phyloP scores from a whole-genome alignment of 2,797 vertebrate species.

The Micromesistius poutassou region DNA sequence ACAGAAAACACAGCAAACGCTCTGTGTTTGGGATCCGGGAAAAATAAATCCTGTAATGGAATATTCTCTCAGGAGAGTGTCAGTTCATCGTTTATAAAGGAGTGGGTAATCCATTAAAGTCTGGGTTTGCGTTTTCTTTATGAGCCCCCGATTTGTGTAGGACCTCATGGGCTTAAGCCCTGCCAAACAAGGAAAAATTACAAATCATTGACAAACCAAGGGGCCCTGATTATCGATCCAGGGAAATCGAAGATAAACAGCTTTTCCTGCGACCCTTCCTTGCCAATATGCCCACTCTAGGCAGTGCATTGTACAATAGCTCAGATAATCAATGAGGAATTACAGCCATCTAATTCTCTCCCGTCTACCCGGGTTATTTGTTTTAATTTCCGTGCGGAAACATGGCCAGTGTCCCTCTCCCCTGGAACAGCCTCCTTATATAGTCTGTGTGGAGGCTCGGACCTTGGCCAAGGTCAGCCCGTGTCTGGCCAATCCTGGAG shows the following conservation, averaged over 20 bases:
- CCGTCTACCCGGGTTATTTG: constrained; percentile 41
- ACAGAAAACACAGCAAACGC: constrained; percentile 55
- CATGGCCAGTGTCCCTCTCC: constrained; percentile 29
- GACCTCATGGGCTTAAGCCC: constrained; percentile 63
- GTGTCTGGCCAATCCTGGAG: constrained; percentile 43
- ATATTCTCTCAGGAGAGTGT: constrained; percentile 59
- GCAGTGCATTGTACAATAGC: constrained; percentile 24
- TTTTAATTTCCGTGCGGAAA: constrained; percentile 42
- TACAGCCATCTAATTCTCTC: constrained; percentile 41
- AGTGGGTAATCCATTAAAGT: constrained; percentile 74
- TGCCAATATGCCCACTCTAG: constrained; percentile 33
- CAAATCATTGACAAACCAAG: constrained; percentile 69
- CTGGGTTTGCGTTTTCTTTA: constrained; percentile 70
- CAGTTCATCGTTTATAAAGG: constrained; percentile 59
- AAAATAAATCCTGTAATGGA: constrained; percentile 69
- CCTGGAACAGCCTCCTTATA: constrained; percentile 28
- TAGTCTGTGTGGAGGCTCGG: constrained; percentile 17
- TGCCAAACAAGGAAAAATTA: constrained; percentile 65
- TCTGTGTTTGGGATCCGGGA: constrained; percentile 55
- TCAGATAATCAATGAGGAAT: constrained; percentile 44
- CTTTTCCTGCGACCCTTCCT: constrained; percentile 45
- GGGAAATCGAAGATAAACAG: constrained; percentile 64
- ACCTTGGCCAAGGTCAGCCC: constrained; percentile 50
- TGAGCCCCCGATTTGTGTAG: constrained; percentile 62
- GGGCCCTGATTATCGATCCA: constrained; percentile 60